These are phyloP conservation scores for Thysanoteuthis rhombus DNA, from an alignment of 2,888 invertebrate species.

Conservation along the genomic window DNA sequence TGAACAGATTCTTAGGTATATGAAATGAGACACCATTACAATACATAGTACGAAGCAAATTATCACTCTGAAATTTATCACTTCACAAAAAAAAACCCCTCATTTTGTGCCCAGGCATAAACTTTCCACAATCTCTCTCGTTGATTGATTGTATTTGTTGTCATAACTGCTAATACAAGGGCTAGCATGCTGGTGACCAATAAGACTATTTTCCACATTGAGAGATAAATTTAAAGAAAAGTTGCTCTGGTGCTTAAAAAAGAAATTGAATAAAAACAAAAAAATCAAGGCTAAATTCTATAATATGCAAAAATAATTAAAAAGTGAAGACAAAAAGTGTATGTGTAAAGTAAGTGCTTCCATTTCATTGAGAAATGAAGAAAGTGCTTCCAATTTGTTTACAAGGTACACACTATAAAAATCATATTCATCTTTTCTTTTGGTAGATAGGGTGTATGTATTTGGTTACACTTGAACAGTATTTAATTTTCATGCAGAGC, in stretches of 20 bases:
- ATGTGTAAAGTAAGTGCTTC: too few species aligned
- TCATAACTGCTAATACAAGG: not conserved
- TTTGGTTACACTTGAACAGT: not conserved
- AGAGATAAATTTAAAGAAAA: not conserved
- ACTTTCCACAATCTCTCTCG: not conserved
- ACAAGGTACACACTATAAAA: not conserved
- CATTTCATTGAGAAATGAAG: not conserved
- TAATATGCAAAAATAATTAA: not conserved
- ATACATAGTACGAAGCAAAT: not conserved
- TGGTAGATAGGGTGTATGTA: not conserved
- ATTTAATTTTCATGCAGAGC: not conserved
- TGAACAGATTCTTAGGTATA: too few species aligned
- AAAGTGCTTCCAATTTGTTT: not conserved
- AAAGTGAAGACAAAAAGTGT: not conserved
- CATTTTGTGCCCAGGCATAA: not conserved
- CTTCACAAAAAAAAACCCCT: too few species aligned
- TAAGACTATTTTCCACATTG: not conserved
- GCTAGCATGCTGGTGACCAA: not conserved
- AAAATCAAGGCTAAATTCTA: not conserved
- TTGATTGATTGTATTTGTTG: not conserved
- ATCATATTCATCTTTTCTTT: not conserved
- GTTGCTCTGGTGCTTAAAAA: not conserved
- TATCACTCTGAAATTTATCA: not conserved
- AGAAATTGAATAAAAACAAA: not conserved
- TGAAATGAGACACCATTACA: not conserved